Base-by-base conservation (phyloP, 1,140 invertebrate species). In the Meloidogyne hapla region DNA sequence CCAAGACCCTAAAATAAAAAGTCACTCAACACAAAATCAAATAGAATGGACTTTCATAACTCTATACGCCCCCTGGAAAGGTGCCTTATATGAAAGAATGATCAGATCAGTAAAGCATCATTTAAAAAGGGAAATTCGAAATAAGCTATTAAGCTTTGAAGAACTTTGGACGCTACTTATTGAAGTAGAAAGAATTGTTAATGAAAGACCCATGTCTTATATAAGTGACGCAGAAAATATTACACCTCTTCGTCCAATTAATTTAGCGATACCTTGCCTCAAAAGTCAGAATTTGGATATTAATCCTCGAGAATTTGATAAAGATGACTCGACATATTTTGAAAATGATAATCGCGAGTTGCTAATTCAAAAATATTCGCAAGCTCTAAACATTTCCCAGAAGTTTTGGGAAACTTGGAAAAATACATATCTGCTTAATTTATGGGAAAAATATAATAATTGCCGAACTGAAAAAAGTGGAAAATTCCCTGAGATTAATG, bases 331-430 rank as follows among this genome's bases (percentile, higher is more conserved):
- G 3, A 38, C 26, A 13, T 66, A 66, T 21, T 18, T 66, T 13
- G 13, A 66, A 13, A 1, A 21, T 2, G 26, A 26, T 10, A 66
- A 13, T 38, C 13, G 13, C 3, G n/a, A 13, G 0, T 2, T 15
- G 15, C 0, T 66, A 21, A 38, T 66, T 1, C 2, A 66, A 66
- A 66, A 15, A 21, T 66, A 66, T 18, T 13, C 13, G 12, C 13
- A n/a, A 15, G 64, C 64, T 0, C 10, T 66, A 38, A 13, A n/a
- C 6, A 66, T 66, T 3, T 26, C 64, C 5, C 26, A 66, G n/a
- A 66, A 21, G n/a, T 66, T 66, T 66, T 66, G 64, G 64, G 13
- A 66, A 66, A 66, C 12, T 13, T 66, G 64, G 64, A 66, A 66
- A 66, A 38, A 15, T 4, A 28, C 64, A 0, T 66, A 66, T 1